Percentiles rank a stretch among this genome's conserved stretches.
Evolutionary conservation across 2,113 vertebrate species (phyloP).

Genomic region (Sus scrofa): T2T-Sscrofa CM000814.6:139972501-139973000

Average conservation of each 20-base stretch:
- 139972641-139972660: background rate
- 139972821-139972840: background rate
- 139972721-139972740: no score
- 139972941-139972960: background rate
- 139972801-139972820: background rate
- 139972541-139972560: background rate
- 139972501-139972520: background rate
- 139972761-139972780: background rate
- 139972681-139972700: accelerated
- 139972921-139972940: background rate
- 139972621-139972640: background rate
- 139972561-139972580: background rate
- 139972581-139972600: background rate
- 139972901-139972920: accelerated
- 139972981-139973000: background rate
- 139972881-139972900: background rate
- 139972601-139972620: background rate
- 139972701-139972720: background rate
- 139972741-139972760: background rate
- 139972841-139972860: background rate
- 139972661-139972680: no score
- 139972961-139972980: background rate
- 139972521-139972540: background rate
- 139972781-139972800: background rate
- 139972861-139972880: background rate